Base-by-base conservation (phyloP, 2,888 invertebrate species). In the Chymomyza amoena region DNA sequence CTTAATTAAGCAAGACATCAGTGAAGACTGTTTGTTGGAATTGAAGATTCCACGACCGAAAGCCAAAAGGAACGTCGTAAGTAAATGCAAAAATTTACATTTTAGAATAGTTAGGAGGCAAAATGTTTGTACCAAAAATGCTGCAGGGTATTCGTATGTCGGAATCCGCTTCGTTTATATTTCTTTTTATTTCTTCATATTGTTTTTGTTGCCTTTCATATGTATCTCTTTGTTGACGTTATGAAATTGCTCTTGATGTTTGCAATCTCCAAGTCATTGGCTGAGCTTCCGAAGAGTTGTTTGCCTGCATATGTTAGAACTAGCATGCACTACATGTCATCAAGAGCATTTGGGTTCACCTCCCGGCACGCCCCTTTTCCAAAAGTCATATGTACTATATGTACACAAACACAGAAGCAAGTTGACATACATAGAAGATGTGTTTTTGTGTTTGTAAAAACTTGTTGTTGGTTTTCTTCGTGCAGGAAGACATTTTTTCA, bases 211-310 rank as follows among this genome's bases (percentile, higher is more conserved):
- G 25, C 28, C 7, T 32, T 32, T 25, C 25, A 28, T n/a, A 25
- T 1, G 32, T 28, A 9, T 32, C 25, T 59, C 32, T 20, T 59
- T 59, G 20, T 20, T 59, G 10, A 16, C 16, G n/a, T 36, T 45
- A 10, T 45, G 39, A 45, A 45, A 45, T 45, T 45, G 70, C 70
- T 69, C 77, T 84, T 87, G 80, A 84, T 79, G 75, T 73, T 67
- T 67, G 87, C 80, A 75, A 81, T 81, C 84, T 81, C 80, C 80
- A 82, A 45, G 39, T 45, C 39, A 45, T 45, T 10, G 39, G 39
- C 39, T 45, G 39, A 45, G 39, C 13, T 45, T 45, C 13, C 39
- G 13, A 13, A 45, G 39, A 10, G 39, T 15, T 45, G 13, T 13
- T 13, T 1, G 3, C 39, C 39, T 45, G 39, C 39, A 13, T 45